phyloP scores from a whole-genome alignment of 2,797 vertebrate species.

The Phoxinus dragarum region DNA sequence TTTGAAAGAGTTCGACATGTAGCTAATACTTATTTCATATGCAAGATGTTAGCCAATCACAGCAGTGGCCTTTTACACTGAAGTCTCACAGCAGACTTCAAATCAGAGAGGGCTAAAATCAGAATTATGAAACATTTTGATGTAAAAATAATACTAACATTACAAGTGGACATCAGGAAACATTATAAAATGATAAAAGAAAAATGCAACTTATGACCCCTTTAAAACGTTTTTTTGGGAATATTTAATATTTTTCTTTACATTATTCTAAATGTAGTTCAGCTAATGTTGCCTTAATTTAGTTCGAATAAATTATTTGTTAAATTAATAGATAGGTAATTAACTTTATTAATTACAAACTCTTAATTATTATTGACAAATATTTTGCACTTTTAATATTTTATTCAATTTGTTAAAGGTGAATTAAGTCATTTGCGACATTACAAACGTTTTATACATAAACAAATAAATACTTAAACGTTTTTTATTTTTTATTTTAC shows the following conservation, averaged over 20 bases:
- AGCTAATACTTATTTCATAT: not conserved
- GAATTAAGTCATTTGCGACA: not conserved
- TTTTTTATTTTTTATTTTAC: too few relatives aligned
- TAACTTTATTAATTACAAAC: not conserved
- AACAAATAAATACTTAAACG: not conserved
- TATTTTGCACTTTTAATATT: not conserved
- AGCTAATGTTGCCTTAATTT: not conserved
- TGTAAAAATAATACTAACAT: too few relatives aligned
- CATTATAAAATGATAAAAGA: too few relatives aligned
- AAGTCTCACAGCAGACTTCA: not conserved
- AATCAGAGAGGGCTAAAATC: too few relatives aligned
- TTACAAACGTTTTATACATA: not conserved
- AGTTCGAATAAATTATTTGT: not conserved
- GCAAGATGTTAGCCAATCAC: not conserved
- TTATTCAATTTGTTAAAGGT: not conserved
- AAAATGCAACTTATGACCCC: too few relatives aligned
- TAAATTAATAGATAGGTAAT: not conserved
- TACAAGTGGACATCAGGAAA: too few relatives aligned
- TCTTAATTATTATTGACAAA: not conserved
- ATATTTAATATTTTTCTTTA: not conserved
- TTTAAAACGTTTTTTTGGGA: too few relatives aligned
- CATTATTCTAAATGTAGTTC: not conserved
- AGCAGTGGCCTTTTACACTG: not conserved
- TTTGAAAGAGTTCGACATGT: not conserved
- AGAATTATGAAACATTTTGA: too few relatives aligned